phyloP scores from a whole-genome alignment of 2,797 vertebrate species.

The Sebastiscus albofasciatus region DNA sequence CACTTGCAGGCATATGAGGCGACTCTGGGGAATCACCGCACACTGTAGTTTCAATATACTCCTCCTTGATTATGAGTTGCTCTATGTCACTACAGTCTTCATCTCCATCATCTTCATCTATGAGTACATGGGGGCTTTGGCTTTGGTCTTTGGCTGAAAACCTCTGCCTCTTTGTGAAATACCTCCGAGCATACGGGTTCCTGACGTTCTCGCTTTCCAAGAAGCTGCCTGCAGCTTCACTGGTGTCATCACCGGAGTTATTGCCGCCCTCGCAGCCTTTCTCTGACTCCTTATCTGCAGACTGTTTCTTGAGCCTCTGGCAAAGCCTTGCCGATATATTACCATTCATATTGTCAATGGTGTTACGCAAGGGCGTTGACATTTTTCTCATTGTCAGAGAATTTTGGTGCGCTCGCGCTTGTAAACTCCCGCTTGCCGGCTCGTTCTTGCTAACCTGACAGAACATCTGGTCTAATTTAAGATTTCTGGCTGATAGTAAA shows the following conservation, averaged over 20 bases:
- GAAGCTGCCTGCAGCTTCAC: slow-evolving; percentile 59
- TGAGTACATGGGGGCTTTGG: slow-evolving; percentile 37
- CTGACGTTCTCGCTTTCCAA: slow-evolving; percentile 61
- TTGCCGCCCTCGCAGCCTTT: slow-evolving; percentile 86
- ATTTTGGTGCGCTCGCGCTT: slow-evolving; percentile 76
- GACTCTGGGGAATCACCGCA: slow-evolving; percentile 78
- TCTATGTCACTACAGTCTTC: slow-evolving; percentile 72
- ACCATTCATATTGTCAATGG: slow-evolving; percentile 87
- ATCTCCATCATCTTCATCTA: slow-evolving; percentile 51
- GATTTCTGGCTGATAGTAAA: slow-evolving; percentile 81
- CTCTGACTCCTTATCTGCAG: slow-evolving; percentile 83
- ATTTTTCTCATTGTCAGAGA: slow-evolving; percentile 73
- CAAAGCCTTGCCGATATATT: slow-evolving; percentile 88
- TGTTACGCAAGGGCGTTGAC: slow-evolving; percentile 87
- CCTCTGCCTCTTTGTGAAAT: slow-evolving; percentile 65
- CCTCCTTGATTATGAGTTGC: slow-evolving; percentile 78
- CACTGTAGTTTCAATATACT: slow-evolving; percentile 62
- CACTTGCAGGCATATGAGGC: slow-evolving; percentile 73
- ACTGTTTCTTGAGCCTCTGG: slow-evolving; percentile 84
- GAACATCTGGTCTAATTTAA: slow-evolving; percentile 83
- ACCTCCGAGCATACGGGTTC: slow-evolving; percentile 60
- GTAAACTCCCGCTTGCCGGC: slow-evolving; percentile 75
- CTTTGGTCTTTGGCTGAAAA: slow-evolving; percentile 63
- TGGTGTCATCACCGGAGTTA: slow-evolving; percentile 86
- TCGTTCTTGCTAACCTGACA: slow-evolving; percentile 81